A percentile compares a stretch with the other conserved stretches of the same genome.
Evolutionary conservation across 2,888 invertebrate genomes (phyloP).

Genomic region (Graphium colonna): DNA sequence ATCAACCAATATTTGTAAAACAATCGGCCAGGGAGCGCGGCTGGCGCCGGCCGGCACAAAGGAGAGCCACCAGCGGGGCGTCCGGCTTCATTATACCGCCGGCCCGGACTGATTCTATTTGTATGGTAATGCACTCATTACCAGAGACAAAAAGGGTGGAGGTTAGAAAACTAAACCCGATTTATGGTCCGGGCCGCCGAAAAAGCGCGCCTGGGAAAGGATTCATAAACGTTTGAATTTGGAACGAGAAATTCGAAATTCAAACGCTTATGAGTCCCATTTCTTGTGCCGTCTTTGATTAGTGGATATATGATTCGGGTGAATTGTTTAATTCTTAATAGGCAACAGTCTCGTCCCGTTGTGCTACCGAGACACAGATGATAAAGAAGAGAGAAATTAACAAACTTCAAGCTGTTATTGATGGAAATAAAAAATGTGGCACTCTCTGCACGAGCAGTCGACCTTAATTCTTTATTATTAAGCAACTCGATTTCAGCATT

Average conservation of each 20-base stretch:
- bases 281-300: background rate
- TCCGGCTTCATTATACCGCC: slow-evolving; percentile 66
- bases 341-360: background rate
- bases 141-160: slow-evolving; percentile 62
- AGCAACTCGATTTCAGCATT: too few relatives aligned
- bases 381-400: background rate
- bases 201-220: slow-evolving; percentile 36
- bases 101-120: slow-evolving; percentile 67
- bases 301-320: background rate
- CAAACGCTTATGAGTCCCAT: background rate
- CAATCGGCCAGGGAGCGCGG: slow-evolving; percentile 41
- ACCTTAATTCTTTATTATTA: too few relatives aligned
- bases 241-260: background rate
- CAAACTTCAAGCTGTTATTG: background rate
- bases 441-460: too few relatives aligned
- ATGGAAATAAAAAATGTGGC: too few relatives aligned
- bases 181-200: slow-evolving; percentile 43
- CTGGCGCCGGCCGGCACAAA: slow-evolving; percentile 54
- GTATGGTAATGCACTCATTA: slow-evolving; percentile 78
- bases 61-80: slow-evolving; percentile 62
- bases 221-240: slow-evolving; percentile 35
- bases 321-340: background rate
- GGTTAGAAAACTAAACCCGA: slow-evolving; percentile 48
- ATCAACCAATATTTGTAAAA: slow-evolving; percentile 61
- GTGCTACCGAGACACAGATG: too few relatives aligned